Evolutionary conservation across 2,113 vertebrate species (phyloP).

Genomic region (Chroicocephalus ridibundus): DNA sequence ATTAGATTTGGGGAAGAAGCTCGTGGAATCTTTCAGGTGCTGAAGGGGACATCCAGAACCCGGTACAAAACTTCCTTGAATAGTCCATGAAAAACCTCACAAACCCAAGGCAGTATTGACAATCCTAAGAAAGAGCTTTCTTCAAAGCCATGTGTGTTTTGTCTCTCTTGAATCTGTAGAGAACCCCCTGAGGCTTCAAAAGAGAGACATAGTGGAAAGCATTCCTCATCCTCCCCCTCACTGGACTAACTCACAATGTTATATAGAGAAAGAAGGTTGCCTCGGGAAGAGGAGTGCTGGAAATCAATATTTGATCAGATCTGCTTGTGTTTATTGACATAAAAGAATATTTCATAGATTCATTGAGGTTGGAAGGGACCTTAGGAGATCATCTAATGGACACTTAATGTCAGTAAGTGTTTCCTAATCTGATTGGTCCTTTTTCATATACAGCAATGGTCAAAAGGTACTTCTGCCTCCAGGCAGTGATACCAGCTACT

Average conservation of each 20-base stretch:
- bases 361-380: neutral
- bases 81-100: neutral
- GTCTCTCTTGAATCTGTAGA: neutral
- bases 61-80: neutral
- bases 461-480: neutral
- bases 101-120: neutral
- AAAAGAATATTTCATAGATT: conserved; percentile 48
- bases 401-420: conserved; percentile 12
- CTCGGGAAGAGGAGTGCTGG: neutral
- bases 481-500: neutral
- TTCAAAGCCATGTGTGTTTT: neutral
- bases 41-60: neutral
- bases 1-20: neutral
- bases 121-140: neutral
- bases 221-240: neutral
- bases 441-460: neutral
- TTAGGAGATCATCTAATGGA: conserved; percentile 42
- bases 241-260: neutral
- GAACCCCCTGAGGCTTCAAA: neutral
- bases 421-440: conserved; percentile 27
- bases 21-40: neutral
- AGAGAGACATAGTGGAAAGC: neutral
- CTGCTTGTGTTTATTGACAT: conserved; percentile 48
- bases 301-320: conserved; percentile 64
- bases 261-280: neutral